A percentile compares a stretch with the other conserved stretches of the same genome.
phyloP scores from a whole-genome alignment of 2,888 invertebrate species.

The Mythimna impura region DNA sequence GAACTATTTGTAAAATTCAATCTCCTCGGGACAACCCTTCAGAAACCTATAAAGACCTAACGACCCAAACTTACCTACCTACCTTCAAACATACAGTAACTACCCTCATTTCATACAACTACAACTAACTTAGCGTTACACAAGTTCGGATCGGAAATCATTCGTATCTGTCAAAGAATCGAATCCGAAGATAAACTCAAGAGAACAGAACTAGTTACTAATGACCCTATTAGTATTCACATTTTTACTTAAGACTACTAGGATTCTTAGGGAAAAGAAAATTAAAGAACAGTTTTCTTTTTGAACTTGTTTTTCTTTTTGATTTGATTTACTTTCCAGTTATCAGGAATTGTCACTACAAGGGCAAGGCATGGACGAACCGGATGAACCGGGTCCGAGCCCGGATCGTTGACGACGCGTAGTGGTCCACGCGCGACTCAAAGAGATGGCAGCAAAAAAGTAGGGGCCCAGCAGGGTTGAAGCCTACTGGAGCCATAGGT shows the following conservation, averaged over 20 bases:
- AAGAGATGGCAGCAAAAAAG: too few relatives aligned
- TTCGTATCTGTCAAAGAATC: conserved; percentile 29
- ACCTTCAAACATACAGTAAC: background rate
- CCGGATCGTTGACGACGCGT: too few relatives aligned
- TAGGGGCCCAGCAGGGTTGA: too few relatives aligned
- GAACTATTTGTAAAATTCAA: background rate
- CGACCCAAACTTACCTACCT: conserved; percentile 9
- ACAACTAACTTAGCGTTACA: conserved; percentile 24
- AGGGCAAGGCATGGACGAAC: too few relatives aligned
- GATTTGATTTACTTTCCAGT: background rate
- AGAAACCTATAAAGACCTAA: background rate
- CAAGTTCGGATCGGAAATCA: conserved; percentile 25
- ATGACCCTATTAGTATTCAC: conserved; percentile 22
- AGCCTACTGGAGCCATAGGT: too few relatives aligned
- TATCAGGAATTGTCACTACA: background rate
- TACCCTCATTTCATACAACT: conserved; percentile 27
- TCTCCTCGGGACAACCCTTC: background rate
- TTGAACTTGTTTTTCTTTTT: conserved; percentile 23
- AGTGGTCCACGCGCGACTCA: too few relatives aligned
- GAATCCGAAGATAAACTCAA: conserved; percentile 22
- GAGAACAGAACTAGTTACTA: conserved; percentile 12
- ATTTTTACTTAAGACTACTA: conserved; percentile 6
- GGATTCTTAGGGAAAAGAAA: background rate
- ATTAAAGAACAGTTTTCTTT: background rate
- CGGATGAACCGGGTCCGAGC: too few relatives aligned